Base-by-base conservation (phyloP, 2,113 vertebrate species). In the Eretmodus cyanostictus region DNA sequence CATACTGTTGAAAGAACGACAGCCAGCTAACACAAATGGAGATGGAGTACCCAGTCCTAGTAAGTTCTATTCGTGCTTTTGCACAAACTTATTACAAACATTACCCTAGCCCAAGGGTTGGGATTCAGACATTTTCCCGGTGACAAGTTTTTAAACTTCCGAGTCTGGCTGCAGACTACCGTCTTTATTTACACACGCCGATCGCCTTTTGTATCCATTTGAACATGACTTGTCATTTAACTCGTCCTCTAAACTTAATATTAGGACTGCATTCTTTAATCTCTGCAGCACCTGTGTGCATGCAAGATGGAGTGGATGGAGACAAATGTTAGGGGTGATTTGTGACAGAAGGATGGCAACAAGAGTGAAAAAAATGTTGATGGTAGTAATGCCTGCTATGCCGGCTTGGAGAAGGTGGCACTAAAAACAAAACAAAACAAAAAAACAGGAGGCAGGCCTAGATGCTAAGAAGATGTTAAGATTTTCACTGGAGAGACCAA, bases 21-120 rank as follows among this genome's bases (percentile, higher is more conserved):
- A 14, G 10, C 17, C 3, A 19, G 3, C 12, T 14, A n/a, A 49
- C 14, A 51, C 9, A 92, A 81, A 95, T 94, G 90, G 93, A 93
- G 17, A 57, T 34, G 2, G 80, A 89, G 1, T 93, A 91, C 6
- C 79, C 90, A 1, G 81, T 19, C 1, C 13, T 94, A 87, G 94
- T 95, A 29, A 87, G 92, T 4, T 31, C 4, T 3, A 2, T 55
- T 29, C 68, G 8, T 83, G 12, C 36, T 34, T 22, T 27, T 47
- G 17, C 22, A 54, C 49, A 54, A 16, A 80, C 49, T 2, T 22
- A 38, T 38, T 6, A 22, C 3, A 36, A 22, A 51, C 49, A 22
- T 78, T 1, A 51, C 4, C 16, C 4, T 12, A 12, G 4, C 71
- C 45, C 5, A 31, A 19, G 73, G 14, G 16, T 31, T 78, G 45